phyloP scores from a whole-genome alignment of 2,888 invertebrate species.

The Drosophila helvetica region DNA sequence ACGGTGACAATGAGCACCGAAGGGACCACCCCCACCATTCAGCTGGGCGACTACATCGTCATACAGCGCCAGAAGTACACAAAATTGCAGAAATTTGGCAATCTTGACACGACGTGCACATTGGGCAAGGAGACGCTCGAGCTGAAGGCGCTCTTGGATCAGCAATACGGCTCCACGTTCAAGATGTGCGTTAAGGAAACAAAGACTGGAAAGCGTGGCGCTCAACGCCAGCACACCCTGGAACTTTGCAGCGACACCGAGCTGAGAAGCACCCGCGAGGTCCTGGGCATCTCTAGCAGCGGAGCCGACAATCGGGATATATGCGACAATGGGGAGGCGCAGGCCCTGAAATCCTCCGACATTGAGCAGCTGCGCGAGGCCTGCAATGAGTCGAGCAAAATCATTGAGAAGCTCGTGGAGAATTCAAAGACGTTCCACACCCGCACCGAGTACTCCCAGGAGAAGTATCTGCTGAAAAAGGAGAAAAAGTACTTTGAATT shows the following conservation, averaged over 20 bases:
- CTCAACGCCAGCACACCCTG: slow-evolving; percentile 85
- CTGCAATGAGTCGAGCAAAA: slow-evolving; percentile 90
- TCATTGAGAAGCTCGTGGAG: slow-evolving; percentile 93
- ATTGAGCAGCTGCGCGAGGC: slow-evolving; percentile 91
- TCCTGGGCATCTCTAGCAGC: slow-evolving; percentile 87
- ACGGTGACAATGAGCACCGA: slow-evolving; percentile 28
- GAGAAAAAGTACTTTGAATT: slow-evolving; percentile 96
- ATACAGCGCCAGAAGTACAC: slow-evolving; percentile 91
- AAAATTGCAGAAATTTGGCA: slow-evolving; percentile 90
- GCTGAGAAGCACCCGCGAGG: slow-evolving; percentile 86
- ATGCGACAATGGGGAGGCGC: slow-evolving; percentile 89
- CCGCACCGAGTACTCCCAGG: slow-evolving; percentile 96
- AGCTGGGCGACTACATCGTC: slow-evolving; percentile 89
- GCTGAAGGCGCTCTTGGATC: slow-evolving; percentile 87
- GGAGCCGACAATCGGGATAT: slow-evolving; percentile 94
- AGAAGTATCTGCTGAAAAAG: slow-evolving; percentile 97
- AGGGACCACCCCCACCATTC: slow-evolving; percentile 83
- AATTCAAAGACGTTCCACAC: slow-evolving; percentile 95
- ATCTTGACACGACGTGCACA: slow-evolving; percentile 86
- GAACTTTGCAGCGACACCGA: slow-evolving; percentile 85
- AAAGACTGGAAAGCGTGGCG: slow-evolving; percentile 72
- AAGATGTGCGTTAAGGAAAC: slow-evolving; percentile 88
- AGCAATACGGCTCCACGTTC: slow-evolving; percentile 90
- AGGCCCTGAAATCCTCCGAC: slow-evolving; percentile 92
- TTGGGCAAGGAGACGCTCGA: slow-evolving; percentile 90